A percentile compares a stretch with the other conserved stretches of the same genome.
phyloP scores from a whole-genome alignment of 2,113 vertebrate genomes.

The Sterna hirundo region DNA sequence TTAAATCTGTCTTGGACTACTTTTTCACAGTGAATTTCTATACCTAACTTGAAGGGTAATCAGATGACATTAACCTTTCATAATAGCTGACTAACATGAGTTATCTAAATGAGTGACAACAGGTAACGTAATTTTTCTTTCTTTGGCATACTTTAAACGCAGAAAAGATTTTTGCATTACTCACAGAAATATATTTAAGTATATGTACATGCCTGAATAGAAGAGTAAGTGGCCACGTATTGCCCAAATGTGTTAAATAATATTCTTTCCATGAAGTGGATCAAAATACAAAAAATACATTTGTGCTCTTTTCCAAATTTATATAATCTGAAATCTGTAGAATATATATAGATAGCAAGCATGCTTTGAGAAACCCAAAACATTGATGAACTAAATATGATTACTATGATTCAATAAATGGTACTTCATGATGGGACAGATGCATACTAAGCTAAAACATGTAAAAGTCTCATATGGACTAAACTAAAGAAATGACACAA shows the following conservation, averaged over 20 bases:
- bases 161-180: background rate
- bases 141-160: background rate
- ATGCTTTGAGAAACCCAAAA: background rate
- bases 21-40: background rate
- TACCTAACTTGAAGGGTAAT: background rate
- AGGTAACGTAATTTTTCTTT: background rate
- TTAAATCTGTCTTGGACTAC: background rate
- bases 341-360: background rate
- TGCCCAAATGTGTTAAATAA: background rate
- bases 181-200: background rate
- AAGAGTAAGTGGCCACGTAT: background rate
- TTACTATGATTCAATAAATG: background rate
- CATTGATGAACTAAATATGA: background rate
- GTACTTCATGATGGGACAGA: background rate
- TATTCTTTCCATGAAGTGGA: background rate
- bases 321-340: background rate
- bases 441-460: background rate
- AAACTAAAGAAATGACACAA: background rate
- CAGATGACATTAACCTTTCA: background rate
- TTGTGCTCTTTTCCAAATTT: background rate
- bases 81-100: background rate
- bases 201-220: background rate
- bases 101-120: background rate
- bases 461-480: background rate
- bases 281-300: fast-evolving